phyloP scores from a whole-genome alignment of 2,797 vertebrate genomes.

The Microhierax caerulescens region DNA sequence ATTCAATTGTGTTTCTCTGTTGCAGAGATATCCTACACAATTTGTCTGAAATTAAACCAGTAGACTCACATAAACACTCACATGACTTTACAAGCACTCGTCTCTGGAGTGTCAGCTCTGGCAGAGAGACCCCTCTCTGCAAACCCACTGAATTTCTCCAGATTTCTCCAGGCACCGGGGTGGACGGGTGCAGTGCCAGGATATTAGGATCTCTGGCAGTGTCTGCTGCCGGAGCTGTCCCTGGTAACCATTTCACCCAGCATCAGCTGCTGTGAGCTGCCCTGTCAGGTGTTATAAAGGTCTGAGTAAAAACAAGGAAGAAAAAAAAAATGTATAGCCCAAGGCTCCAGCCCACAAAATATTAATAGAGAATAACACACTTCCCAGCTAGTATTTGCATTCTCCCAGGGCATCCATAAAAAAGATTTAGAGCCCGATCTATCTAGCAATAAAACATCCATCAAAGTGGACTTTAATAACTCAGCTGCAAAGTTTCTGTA shows the following conservation, averaged over 20 bases:
- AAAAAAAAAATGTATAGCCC: background rate
- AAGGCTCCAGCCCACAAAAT: background rate
- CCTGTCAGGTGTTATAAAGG: background rate
- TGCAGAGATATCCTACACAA: fast-evolving
- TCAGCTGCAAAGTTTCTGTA: background rate
- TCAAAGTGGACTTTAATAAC: background rate
- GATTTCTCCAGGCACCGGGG: background rate
- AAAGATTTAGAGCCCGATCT: background rate
- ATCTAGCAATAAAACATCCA: background rate
- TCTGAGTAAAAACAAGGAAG: background rate
- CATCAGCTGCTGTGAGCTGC: background rate
- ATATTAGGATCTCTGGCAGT: background rate
- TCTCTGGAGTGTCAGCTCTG: background rate
- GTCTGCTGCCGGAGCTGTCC: background rate
- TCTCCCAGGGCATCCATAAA: background rate
- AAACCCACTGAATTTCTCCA: background rate
- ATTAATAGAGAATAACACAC: background rate
- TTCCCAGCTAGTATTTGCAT: background rate
- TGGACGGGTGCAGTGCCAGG: background rate
- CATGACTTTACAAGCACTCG: background rate
- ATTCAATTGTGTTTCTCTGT: fast-evolving
- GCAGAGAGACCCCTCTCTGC: background rate
- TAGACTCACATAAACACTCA: background rate
- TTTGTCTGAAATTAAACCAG: background rate
- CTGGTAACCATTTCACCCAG: background rate